Base-by-base conservation (phyloP, 1,140 invertebrate species). In the Theocolax elegans region DNA sequence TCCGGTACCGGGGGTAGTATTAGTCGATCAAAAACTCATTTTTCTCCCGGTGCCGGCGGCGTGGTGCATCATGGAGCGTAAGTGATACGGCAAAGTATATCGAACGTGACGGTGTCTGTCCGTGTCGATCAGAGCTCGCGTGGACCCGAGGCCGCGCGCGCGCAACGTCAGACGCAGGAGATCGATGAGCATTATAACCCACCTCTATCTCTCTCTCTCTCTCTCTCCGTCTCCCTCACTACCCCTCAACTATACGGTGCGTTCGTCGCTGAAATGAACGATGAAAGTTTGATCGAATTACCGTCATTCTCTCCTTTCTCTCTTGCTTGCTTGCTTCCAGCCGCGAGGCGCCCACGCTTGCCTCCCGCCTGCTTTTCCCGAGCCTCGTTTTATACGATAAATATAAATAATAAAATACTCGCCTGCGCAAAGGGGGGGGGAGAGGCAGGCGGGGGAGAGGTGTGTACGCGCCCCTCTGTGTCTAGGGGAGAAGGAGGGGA, bases 271-370 rank as follows among this genome's bases (percentile, higher is more conserved):
- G 53, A 67, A 67, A 67, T 67, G 65, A 67, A 53, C 65, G 54
- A 67, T 67, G 65, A 67, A 67, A 67, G 27, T 67, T 67, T 67
- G 38, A 67, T 67, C 54, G 65, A 58, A 67, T 67, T 49, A 67
- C 48, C 51, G 35, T 56, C 64, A 29, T 53, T 51, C 54, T n/a
- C n/a, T n/a, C n/a, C n/a, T 35, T 31, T 9, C 54, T 9, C 29
- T 49, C 42, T 35, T 10, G 3, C 40, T 44, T n/a, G 3, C 13
- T 9, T 19, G 15, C 13, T 46, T 46, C 42, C 42, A 46, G 42
- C 3, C 15, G 15, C 40, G 40, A 6, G 9, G 40, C 6, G 13
- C 40, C 9, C 15, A 15, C 6, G 40, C 15, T 3, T 10, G 40
- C 40, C 6, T 15, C 19, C 4, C n/a, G 17, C 12, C 40, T 49